phyloP scores from a whole-genome alignment of 2,113 vertebrate species.

The Dinomys branickii region DNA sequence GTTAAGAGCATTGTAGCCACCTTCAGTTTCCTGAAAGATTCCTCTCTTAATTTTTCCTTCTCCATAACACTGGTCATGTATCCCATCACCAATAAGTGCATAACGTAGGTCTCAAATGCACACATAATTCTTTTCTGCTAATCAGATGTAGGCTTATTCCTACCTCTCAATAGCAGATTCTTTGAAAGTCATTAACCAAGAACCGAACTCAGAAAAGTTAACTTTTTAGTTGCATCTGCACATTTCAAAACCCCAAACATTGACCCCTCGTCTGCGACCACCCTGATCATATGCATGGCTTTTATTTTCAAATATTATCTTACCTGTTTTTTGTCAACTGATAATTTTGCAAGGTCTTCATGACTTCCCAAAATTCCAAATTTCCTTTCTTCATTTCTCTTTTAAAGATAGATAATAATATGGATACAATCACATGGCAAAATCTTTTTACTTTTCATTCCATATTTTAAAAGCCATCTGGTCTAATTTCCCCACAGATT shows the following conservation, averaged over 20 bases:
- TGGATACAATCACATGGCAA: neutral
- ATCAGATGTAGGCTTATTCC: neutral
- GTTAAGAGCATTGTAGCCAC: neutral
- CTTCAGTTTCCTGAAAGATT: neutral
- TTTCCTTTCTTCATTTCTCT: slow-evolving; percentile 78
- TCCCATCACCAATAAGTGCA: neutral
- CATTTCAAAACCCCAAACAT: too few species aligned
- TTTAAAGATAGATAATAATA: slow-evolving; percentile 64
- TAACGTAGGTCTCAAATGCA: neutral
- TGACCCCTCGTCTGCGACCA: neutral
- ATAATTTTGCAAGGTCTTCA: slow-evolving; percentile 72
- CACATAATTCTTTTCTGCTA: neutral
- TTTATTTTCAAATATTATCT: slow-evolving; percentile 51
- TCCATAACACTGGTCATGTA: neutral
- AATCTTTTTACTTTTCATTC: neutral
- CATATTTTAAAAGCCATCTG: slow-evolving; percentile 5
- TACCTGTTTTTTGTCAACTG: slow-evolving; percentile 76
- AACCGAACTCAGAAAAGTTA: neutral
- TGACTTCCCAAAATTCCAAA: slow-evolving; percentile 75
- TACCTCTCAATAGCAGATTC: neutral
- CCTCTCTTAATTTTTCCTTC: neutral
- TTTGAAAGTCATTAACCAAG: neutral
- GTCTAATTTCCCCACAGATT: neutral
- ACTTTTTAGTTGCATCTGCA: neutral
- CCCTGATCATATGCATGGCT: neutral